Evolutionary conservation across 2,888 invertebrate genomes (phyloP).

Genomic region (Eristalis tenax): DNA sequence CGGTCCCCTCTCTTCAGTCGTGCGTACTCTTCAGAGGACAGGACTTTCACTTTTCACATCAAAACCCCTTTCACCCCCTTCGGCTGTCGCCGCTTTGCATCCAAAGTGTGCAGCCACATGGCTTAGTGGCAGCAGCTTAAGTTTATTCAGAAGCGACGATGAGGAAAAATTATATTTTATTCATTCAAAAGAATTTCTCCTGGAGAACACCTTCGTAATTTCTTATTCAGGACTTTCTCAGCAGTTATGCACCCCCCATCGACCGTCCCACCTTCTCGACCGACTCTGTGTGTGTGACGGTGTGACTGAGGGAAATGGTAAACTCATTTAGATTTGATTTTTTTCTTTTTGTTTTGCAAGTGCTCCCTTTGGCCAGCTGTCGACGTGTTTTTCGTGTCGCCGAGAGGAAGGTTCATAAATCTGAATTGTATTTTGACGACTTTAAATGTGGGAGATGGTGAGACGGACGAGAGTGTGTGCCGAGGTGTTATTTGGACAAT

Average conservation of each 20-base stretch:
- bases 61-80: background rate
- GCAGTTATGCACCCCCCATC: too few relatives aligned
- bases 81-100: background rate
- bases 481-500: background rate
- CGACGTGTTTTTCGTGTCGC: background rate
- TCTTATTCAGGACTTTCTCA: slow-evolving; percentile 19
- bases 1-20: background rate
- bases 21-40: background rate
- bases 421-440: background rate
- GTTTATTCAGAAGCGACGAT: slow-evolving; percentile 52
- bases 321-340: background rate
- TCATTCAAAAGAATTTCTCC: slow-evolving; percentile 37
- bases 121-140: slow-evolving; percentile 3
- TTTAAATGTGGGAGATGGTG: background rate
- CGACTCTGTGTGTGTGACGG: background rate
- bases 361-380: background rate
- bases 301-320: background rate
- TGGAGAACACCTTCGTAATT: slow-evolving; percentile 47
- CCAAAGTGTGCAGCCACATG: slow-evolving; percentile 1
- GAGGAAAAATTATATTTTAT: slow-evolving; percentile 56
- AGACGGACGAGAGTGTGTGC: background rate
- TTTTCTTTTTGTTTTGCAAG: background rate
- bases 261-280: background rate
- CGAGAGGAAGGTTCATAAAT: background rate
- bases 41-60: background rate